Base-by-base conservation (phyloP, 2,888 invertebrate genomes). In the Zelleria hepariella region DNA sequence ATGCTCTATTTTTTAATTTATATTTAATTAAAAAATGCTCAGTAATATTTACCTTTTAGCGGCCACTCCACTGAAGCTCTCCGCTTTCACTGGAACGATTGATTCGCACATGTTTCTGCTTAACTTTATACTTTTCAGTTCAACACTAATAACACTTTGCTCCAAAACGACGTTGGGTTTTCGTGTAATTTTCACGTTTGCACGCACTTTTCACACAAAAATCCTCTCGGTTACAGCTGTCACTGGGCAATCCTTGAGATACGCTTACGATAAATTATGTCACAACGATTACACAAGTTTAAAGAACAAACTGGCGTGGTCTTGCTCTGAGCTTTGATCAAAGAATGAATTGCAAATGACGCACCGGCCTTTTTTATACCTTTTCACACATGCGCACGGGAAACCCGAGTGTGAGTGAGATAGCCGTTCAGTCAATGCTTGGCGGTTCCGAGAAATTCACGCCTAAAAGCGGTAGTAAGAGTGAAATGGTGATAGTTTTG, bases 251-350 rank as follows among this genome's bases (percentile, higher is more conserved):
- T 58, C 58, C 66, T 68, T 69, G 60, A 60, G 51, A 57, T 59
- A 48, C 27, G 59, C 48, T 49, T 51, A 18, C 49, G 20, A 10
- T 21, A 65, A 68, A 66, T 74, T 78, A 79, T 87, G 86, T 85
- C 86, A 84, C 86, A 86, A 87, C 73, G 69, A 85, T 86, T 86
- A 83, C 85, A 84, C 80, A 81, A 82, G 67, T 78, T 77, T 63
- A 64, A 65, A 62, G 66, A 61, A 61, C 62, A 64, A 70, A 74
- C 71, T 61, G 66, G 69, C 86, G 82, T 80, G 66, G 60, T 65
- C 0, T 71, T 62, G 64, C 76, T 73, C 65, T 62, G 69, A 75
- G 65, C 62, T 70, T 63, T 74, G 65, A 64, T 63, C 61, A 68
- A 67, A 65, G 73, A 85, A 77, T 87, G 80, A 42, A 42, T 10